Conservation (phyloP, 1,140 invertebrate genomes). For the Lamellibrachia luymesi region DNA sequence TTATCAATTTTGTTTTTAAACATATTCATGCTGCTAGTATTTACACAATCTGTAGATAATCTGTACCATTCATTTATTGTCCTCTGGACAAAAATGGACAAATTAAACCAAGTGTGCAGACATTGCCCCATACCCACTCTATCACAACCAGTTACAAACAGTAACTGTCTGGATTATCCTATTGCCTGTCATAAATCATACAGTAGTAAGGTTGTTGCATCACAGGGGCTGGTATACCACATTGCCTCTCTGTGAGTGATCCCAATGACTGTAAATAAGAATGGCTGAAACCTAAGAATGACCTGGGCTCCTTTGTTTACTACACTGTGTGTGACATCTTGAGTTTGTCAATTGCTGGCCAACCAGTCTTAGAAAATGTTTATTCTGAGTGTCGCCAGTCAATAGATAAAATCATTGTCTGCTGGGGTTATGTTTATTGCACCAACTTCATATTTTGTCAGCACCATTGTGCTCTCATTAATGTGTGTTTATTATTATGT, state of each 20-base stretch:
- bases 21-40: too few relatives aligned
- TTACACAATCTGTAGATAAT: too few relatives aligned
- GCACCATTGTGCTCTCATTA: background rate
- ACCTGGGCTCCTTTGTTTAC: background rate
- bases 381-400: background rate
- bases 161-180: background rate
- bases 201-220: background rate
- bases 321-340: background rate
- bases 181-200: background rate
- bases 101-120: background rate
- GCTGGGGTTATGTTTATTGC: background rate
- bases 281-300: background rate
- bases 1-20: too few relatives aligned
- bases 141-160: background rate
- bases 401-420: background rate
- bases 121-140: background rate
- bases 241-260: background rate
- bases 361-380: background rate
- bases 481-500: background rate
- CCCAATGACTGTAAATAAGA: background rate
- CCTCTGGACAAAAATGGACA: too few relatives aligned
- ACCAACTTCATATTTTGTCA: background rate
- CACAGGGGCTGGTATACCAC: background rate
- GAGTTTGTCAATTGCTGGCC: background rate
- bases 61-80: too few relatives aligned